phyloP scores from a whole-genome alignment of 1,140 invertebrate species.

The Halesus radiatus region DNA sequence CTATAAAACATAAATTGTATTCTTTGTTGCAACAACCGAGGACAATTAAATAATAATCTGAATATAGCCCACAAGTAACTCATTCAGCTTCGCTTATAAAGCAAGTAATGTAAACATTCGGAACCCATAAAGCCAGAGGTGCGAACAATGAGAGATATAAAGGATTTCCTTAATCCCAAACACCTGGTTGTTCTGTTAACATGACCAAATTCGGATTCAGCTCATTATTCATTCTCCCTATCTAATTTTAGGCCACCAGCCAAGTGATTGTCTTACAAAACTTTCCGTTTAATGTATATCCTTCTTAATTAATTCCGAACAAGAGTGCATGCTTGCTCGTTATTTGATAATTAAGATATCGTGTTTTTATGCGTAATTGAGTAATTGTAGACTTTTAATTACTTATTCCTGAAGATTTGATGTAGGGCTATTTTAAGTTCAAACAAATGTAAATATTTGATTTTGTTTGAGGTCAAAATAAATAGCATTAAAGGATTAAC shows the following conservation, averaged over 20 bases:
- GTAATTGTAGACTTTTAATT: not conserved
- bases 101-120: constrained; percentile 28
- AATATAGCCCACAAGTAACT: constrained; percentile 10
- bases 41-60: not conserved
- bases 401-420: not conserved
- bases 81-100: constrained; percentile 24
- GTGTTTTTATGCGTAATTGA: not conserved
- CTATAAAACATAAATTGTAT: not conserved
- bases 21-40: not conserved
- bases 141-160: constrained; percentile 36
- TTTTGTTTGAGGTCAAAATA: not conserved
- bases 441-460: not conserved
- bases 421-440: not conserved
- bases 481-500: not conserved
- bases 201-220: constrained; percentile 43
- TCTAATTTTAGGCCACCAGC: constrained; percentile 16
- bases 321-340: no score
- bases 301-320: not conserved
- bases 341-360: no score
- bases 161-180: constrained; percentile 35
- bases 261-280: constrained; percentile 36
- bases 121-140: constrained; percentile 33
- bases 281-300: constrained; percentile 31
- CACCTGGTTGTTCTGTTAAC: constrained; percentile 44
- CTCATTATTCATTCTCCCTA: constrained; percentile 29